phyloP scores from a whole-genome alignment of 2,797 vertebrate genomes.

The Ptychadena robeensis region DNA sequence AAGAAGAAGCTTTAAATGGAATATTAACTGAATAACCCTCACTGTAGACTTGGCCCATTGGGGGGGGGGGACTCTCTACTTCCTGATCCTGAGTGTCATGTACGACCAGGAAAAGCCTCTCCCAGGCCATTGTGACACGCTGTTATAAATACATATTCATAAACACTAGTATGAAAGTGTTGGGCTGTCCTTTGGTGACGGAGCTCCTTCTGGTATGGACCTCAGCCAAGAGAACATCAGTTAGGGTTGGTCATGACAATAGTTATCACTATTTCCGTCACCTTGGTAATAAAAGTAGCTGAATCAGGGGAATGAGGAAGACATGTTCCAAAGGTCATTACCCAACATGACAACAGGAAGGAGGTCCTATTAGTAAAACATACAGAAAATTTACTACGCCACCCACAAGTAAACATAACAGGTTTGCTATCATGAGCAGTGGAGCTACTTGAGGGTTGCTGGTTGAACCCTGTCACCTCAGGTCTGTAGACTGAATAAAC shows the following conservation, averaged over 20 bases:
- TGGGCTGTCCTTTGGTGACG: slow-evolving; percentile 5
- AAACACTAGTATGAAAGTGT: slow-evolving; percentile 38
- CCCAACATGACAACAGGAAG: too few relatives aligned
- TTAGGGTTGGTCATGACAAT: background rate
- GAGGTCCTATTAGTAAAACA: too few relatives aligned
- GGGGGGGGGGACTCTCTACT: slow-evolving; percentile 30
- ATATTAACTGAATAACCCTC: background rate
- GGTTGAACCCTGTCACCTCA: too few relatives aligned
- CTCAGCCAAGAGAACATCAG: background rate
- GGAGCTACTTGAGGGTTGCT: too few relatives aligned
- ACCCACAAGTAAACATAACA: too few relatives aligned
- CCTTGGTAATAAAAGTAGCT: too few relatives aligned
- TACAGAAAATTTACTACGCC: too few relatives aligned
- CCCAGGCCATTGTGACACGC: slow-evolving; percentile 61
- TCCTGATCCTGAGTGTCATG: slow-evolving; percentile 61
- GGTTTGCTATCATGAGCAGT: too few relatives aligned
- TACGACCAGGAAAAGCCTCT: slow-evolving; percentile 65
- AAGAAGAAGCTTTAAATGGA: background rate
- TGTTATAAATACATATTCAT: slow-evolving; percentile 64
- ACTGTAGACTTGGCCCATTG: background rate
- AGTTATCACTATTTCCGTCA: background rate
- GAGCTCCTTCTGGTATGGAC: background rate
- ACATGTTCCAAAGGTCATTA: too few relatives aligned
- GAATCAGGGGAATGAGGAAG: too few relatives aligned
- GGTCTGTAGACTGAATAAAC: too few relatives aligned